Evolutionary conservation across 2,797 vertebrate genomes (phyloP).

Genomic region (Pseudochirops cupreus): DNA sequence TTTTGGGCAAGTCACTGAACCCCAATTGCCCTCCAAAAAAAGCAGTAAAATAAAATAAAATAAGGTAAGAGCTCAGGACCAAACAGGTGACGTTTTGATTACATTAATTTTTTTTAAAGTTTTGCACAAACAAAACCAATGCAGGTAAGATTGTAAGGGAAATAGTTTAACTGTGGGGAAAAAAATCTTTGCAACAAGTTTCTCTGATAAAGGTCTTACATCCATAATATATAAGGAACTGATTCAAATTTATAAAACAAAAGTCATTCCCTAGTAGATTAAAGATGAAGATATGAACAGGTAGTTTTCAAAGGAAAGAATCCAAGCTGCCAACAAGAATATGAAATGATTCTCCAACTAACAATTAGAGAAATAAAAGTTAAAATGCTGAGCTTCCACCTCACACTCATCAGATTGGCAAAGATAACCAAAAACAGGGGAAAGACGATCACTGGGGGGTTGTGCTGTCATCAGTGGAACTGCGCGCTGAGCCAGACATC

Average conservation of each 20-base stretch:
- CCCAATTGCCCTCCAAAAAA: too few relatives aligned
- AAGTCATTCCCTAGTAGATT: not conserved
- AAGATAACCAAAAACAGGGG: not conserved
- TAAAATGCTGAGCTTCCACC: not conserved
- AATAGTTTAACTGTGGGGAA: not conserved
- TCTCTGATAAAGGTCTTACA: not conserved
- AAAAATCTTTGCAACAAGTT: not conserved
- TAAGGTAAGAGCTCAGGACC: not conserved
- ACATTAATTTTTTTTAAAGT: not conserved
- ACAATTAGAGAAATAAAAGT: not conserved
- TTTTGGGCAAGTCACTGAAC: too few relatives aligned
- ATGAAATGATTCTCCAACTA: not conserved
- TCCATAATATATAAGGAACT: not conserved
- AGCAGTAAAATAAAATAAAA: not conserved
- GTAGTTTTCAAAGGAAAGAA: not conserved
- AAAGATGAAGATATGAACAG: not conserved
- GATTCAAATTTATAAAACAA: not conserved
- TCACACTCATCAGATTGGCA: not conserved
- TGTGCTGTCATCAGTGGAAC: not conserved
- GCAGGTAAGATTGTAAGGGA: not conserved
- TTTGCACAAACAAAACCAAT: not conserved
- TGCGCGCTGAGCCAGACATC: not conserved
- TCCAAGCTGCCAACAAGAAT: not conserved
- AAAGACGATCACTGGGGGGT: not conserved
- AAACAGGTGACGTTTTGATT: not conserved